Base-by-base conservation (phyloP, 2,888 invertebrate species). In the Plebejus melissa region DNA sequence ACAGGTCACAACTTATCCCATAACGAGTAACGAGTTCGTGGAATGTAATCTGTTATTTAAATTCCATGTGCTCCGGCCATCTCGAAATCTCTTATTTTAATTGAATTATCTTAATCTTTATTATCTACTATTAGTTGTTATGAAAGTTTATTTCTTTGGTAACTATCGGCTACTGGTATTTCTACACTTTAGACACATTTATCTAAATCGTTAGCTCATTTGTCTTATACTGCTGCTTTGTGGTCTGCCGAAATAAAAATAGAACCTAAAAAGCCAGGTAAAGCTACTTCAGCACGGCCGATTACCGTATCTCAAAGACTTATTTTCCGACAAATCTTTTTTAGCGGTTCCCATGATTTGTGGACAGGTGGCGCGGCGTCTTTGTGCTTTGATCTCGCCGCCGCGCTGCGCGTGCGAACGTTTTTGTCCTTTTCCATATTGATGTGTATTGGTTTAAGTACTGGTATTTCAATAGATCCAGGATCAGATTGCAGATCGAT, bases 341-440 rank as follows among this genome's bases (percentile, higher is more conserved):
- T 85, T 85, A 82, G 83, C 82, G 85, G 86, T 91, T 92, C 91
- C 88, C 91, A 91, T 90, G 91, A 88, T 90, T 90, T 88, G 87
- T 87, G 85, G 89, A 88, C 93, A 93, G 93, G 93, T 92, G 93
- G 90, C 87, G 88, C 90, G 91, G 92, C 86, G 80, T 85, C 87
- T 91, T 89, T 90, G 87, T 84, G 83, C 85, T 90, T 89, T 91
- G 88, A 91, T 88, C 84, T 85, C 79, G 86, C 93, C 93, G 91
- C 84, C 89, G 89, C 91, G 85, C 84, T 90, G 89, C 91, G 85
- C 89, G 90, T 89, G 89, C 88, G 91, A 88, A 85, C 77, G 80
- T 84, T 90, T 90, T 84, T 90, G 89, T 90, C 79, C 80, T 80
- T 79, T 81, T 80, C 84, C 83, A 83, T 82, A 86, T 86, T 85